phyloP scores from a whole-genome alignment of 2,888 invertebrate genomes.

The Congeria kusceri region DNA sequence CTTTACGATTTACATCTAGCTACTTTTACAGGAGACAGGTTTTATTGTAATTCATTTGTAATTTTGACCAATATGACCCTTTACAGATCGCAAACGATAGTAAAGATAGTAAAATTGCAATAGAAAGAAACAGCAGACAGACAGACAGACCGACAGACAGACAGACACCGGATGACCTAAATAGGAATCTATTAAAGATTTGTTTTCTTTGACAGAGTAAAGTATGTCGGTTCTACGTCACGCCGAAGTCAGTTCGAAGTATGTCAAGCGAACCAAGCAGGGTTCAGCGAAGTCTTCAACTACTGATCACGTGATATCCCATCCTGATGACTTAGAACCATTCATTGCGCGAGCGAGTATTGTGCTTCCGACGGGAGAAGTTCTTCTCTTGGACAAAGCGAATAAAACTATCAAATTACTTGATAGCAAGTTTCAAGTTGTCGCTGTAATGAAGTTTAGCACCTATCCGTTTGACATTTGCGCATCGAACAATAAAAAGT shows the following conservation, averaged over 20 bases:
- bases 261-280: constrained; percentile 24
- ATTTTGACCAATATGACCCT: no score
- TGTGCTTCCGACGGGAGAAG: constrained; percentile 14
- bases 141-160: no score
- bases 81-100: no score
- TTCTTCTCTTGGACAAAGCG: constrained; percentile 42
- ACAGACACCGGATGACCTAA: no score
- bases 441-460: constrained; percentile 26
- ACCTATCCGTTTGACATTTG: constrained; percentile 55
- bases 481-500: constrained; percentile 35
- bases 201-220: neutral
- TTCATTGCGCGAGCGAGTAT: constrained; percentile 32
- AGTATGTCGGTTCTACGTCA: constrained; percentile 34
- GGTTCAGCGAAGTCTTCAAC: constrained; percentile 9
- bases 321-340: constrained; percentile 36
- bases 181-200: constrained; percentile 8
- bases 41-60: no score
- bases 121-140: no score
- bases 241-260: constrained; percentile 38
- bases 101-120: no score
- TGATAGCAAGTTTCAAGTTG: constrained; percentile 29
- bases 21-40: no score
- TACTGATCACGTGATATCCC: constrained; percentile 20
- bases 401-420: constrained; percentile 49
- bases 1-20: no score